Base-by-base conservation (phyloP, 2,888 invertebrate species). In the Troglohyphantes excavatus region DNA sequence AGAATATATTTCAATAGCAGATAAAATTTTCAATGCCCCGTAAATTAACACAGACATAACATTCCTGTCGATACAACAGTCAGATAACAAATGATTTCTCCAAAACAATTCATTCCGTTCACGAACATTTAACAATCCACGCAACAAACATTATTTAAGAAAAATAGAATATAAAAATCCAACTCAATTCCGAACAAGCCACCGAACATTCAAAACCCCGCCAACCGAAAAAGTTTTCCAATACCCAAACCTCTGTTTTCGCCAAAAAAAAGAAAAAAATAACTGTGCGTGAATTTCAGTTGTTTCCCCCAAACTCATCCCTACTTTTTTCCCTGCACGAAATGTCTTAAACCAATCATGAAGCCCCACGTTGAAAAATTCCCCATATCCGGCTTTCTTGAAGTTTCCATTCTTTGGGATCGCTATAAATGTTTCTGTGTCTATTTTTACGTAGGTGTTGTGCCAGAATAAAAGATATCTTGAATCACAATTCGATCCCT, bases 401-500 rank as follows among this genome's bases (percentile, higher is more conserved):
- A 63, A 53, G 26, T 76, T 59, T 59, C 61, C 43, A 79, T 65
- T 78, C 63, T 78, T 63, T 17, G 39, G 82, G 65, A 46, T 84
- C 29, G 46, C 29, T 85, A 85, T 85, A 68, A 85, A 68, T 76
- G 68, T 59, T 59, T 67, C 39, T 68, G 85, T 70, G 68, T 61
- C 70, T 78, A 78, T 86, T 78, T 86, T 86, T 78, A 61, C 70
- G 70, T 61, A 78, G 61, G 68, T 86, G 76, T 21, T 61, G 39
- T 19, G 70, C 43, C 23, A 9, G 78, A 59, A 70, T 86, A 70
- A 86, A 86, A 27, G 76, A 70, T 70, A 78, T 70, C 70, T 61
- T 26, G 78, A 78, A 70, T 86, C 78, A 43, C 78, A 70, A 78
- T 86, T 86, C 78, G 76, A 78, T 70, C 53, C 70, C 19, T 78